Base-by-base conservation (phyloP, 2,888 invertebrate species). In the Liodrosophila aerea region DNA sequence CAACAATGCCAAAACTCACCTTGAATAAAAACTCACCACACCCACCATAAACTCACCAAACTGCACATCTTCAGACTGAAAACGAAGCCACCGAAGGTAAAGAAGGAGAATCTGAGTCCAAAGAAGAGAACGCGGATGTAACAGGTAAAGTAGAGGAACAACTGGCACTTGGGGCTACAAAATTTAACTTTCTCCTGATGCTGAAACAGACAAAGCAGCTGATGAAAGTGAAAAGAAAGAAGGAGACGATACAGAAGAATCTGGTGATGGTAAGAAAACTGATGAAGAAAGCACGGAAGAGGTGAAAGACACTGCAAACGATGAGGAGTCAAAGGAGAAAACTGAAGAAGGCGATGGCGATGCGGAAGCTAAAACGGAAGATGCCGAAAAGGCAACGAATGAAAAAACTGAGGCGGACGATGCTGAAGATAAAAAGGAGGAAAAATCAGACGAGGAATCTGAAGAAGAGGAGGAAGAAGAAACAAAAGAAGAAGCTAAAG, bases 61-160 rank as follows among this genome's bases (percentile, higher is more conserved):
- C 43, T 15, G 16, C 15, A 44, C 33, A 36, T 29, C 60, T 29
- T 31, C 56, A 78, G 76, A 72, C 82, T 70, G 73, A 73, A 58
- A 64, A 57, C 27, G 68, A 66, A 16, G 64, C 47, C 18, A 58
- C 54, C 15, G 63, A 64, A 69, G 73, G 27, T 53, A 58, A 62
- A 11, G 58, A 64, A 36, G 40, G 12, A 7, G 67, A 59, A 59
- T 37, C 54, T n/a, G 56, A 75, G 43, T 49, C 68, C 33, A 72
- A 76, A 36, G 61, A 59, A 22, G 54, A 71, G 34, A 61, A 41
- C 11, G 68, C 52, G 22, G 65, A 77, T 50, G 46, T 46, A 9
- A 44, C 66, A 64, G 75, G 85, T 82, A 82, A 80, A 39, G 45
- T 53, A 58, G 30, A 50, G 40, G 22, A 36, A 1, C 29, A 39